Base-by-base conservation (phyloP, 1,140 invertebrate species). In the Drosophila sechellia region DNA sequence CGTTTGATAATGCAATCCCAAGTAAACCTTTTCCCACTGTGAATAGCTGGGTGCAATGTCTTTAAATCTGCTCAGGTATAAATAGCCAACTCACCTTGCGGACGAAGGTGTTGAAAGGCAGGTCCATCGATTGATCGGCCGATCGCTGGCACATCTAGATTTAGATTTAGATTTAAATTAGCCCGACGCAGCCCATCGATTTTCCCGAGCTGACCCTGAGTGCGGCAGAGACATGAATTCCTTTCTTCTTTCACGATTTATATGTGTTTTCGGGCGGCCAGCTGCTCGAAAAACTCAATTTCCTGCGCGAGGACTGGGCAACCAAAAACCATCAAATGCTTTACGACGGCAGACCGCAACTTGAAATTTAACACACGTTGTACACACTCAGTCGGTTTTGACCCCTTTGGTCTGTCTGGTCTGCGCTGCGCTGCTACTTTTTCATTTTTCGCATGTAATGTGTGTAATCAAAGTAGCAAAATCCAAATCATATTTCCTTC, bases 401-500 rank as follows among this genome's bases (percentile, higher is more conserved):
- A 79, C 75, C 83, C 75, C 57, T 71, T 61, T 22, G 71, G 54
- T 35, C 61, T 71, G 64, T 70, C 76, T 71, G 72, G 72, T 69
- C 76, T 84, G 74, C 54, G 56, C 15, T 48, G 20, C 13, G 35
- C 60, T 53, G 81, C 81, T 68, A 87, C 79, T 86, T 86, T 87
- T 86, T 87, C 83, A 87, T 79, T 89, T 87, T 83, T 89, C 84
- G 64, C 84, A 80, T 89, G 84, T 89, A 89, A 89, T 89, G 84
- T 89, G 84, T 89, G 84, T 89, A 89, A 89, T 89, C 84, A 89
- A 89, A 89, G 84, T 89, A 89, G 77, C 84, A 89, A 89, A 89
- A 89, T 89, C 84, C 84, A 89, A 89, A 89, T 89, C 84, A 89
- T 89, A 89, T 89, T 89, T 89, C 84, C 84, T 89, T 84, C 84